Conservation (phyloP, 1,140 invertebrate species). For the Drosophila varians region DNA sequence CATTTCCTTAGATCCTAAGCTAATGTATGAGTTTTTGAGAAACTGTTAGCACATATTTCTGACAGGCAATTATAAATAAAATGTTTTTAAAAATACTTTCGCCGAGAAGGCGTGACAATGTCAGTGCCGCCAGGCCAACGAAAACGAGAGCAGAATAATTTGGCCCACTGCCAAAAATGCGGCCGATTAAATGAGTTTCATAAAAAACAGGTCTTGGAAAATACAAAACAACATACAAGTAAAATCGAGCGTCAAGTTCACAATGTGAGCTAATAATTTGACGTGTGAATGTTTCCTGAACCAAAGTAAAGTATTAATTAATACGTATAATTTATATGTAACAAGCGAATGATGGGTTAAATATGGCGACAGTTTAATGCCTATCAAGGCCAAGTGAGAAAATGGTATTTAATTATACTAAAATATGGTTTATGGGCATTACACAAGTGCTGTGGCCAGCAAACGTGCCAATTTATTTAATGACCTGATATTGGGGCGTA, state of each 20-base stretch:
- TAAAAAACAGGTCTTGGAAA: conserved; percentile 27
- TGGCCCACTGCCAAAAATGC: conserved; percentile 61
- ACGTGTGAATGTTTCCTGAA: conserved; percentile 34
- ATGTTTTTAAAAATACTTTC: conserved; percentile 68
- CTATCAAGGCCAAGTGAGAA: conserved; percentile 40
- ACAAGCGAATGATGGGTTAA: conserved; percentile 20
- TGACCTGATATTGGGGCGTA: conserved; percentile 13
- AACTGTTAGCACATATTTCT: conserved; percentile 48
- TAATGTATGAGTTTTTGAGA: conserved; percentile 26
- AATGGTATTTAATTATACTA: conserved; percentile 44
- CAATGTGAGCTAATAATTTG: conserved; percentile 40
- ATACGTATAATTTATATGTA: conserved; percentile 20
- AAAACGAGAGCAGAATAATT: conserved; percentile 78
- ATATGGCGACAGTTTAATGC: conserved; percentile 58
- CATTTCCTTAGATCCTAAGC: conserved; percentile 25
- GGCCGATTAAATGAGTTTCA: conserved; percentile 53
- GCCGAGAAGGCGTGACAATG: conserved; percentile 65
- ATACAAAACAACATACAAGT: conserved; percentile 5
- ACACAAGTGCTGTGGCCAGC: conserved; percentile 5
- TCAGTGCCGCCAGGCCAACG: conserved; percentile 66
- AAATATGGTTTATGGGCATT: conserved; percentile 59
- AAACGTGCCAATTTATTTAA: conserved; percentile 43
- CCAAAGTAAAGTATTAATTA: conserved; percentile 33
- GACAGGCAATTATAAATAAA: conserved; percentile 70
- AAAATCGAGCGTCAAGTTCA: conserved; percentile 36